Conservation (phyloP, 2,113 vertebrate genomes). For the Plecotus auritus region DNA sequence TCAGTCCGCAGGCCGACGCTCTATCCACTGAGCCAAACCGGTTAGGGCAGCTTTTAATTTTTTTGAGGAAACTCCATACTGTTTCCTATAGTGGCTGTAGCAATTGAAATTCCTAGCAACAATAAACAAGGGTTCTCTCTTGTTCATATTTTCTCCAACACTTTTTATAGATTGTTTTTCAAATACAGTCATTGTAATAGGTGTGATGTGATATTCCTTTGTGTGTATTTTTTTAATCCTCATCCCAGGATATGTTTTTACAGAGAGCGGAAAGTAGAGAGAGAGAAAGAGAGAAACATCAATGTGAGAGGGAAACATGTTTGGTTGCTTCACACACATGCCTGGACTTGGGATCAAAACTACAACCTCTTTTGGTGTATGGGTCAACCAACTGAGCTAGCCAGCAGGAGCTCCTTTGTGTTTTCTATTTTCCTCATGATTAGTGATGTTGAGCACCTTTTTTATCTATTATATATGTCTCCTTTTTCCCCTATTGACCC, state of each 20-base stretch:
- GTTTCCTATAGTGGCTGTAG: background rate
- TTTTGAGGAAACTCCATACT: background rate
- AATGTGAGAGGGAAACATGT: background rate
- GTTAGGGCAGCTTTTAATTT: too few species aligned
- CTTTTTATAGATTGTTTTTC: background rate
- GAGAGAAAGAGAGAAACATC: background rate
- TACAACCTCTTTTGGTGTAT: background rate
- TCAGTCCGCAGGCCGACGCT: too few species aligned
- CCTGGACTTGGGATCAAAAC: background rate
- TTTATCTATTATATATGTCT: too few species aligned
- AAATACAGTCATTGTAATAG: background rate
- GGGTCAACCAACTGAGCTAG: background rate
- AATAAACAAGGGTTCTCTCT: background rate
- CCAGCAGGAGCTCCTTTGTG: background rate
- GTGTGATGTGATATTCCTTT: background rate
- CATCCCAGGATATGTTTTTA: background rate
- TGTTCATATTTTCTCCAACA: background rate
- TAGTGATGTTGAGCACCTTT: background rate
- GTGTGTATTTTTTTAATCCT: background rate
- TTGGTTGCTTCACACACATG: background rate
- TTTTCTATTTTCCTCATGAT: background rate
- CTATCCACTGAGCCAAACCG: too few species aligned
- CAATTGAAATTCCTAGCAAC: background rate
- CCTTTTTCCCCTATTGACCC: too few species aligned
- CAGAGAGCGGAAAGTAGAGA: background rate